These are phyloP conservation scores for Empidonax traillii DNA, from an alignment of 2,113 vertebrate species.

Conservation along the genomic window DNA sequence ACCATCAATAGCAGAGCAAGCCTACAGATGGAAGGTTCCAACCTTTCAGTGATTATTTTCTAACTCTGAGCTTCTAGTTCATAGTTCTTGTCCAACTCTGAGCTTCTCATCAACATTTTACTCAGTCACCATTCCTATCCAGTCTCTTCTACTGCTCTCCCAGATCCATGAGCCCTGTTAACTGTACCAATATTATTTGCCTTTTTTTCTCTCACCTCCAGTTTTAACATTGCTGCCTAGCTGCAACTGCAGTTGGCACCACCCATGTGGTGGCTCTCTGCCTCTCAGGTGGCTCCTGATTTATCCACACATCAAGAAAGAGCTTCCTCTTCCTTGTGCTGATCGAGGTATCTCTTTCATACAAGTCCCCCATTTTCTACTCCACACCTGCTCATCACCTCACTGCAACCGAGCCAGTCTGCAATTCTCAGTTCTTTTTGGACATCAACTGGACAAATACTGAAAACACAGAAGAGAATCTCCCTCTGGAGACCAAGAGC, in stretches of 20 bases:
- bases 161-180: not conserved
- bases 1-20: not conserved
- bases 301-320: no score
- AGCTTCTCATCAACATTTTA: not conserved
- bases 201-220: not conserved
- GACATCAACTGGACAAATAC: not conserved
- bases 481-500: not conserved
- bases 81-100: not conserved
- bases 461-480: not conserved
- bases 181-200: not conserved
- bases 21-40: not conserved
- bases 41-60: not conserved
- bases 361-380: not conserved
- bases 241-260: not conserved
- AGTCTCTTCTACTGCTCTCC: not conserved
- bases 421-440: not conserved
- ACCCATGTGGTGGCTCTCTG: not conserved
- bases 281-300: not conserved
- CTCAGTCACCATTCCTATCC: not conserved
- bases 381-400: not conserved
- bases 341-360: fast-evolving
- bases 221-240: not conserved
- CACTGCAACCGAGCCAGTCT: not conserved
- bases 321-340: not conserved
- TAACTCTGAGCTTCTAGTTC: not conserved